Evolutionary conservation across 2,888 invertebrate species (phyloP).

Genomic region (Synergus itoensis): DNA sequence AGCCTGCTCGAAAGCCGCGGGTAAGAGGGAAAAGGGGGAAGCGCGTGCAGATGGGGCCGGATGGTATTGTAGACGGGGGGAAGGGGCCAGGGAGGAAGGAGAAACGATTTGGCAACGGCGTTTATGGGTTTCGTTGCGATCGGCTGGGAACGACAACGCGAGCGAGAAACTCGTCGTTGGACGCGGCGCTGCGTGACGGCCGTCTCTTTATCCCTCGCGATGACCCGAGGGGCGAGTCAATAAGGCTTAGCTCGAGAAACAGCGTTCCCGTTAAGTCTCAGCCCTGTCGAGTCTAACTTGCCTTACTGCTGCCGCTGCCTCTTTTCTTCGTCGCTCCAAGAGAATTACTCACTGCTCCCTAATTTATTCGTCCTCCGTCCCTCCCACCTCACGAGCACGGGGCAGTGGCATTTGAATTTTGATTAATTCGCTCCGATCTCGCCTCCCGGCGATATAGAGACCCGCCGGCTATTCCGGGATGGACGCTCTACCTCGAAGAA

Average conservation of each 20-base stretch:
- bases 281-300: constrained; percentile 35
- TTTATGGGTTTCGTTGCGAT: constrained; percentile 68
- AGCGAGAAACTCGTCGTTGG: constrained; percentile 45
- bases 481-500: not conserved
- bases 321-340: not conserved
- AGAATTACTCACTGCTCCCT: constrained; percentile 28
- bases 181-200: constrained; percentile 45
- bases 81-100: constrained; percentile 5
- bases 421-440: constrained; percentile 37
- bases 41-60: constrained; percentile 46
- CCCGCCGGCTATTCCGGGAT: constrained; percentile 25
- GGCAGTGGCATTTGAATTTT: constrained; percentile 36
- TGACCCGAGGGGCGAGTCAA: constrained; percentile 63
- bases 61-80: constrained; percentile 35
- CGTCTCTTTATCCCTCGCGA: constrained; percentile 58
- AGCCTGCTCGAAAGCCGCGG: constrained; percentile 51
- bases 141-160: constrained; percentile 55
- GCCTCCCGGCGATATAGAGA: constrained; percentile 5
- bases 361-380: constrained; percentile 36
- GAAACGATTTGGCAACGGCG: constrained; percentile 70
- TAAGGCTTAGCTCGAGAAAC: constrained; percentile 59
- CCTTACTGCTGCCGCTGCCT: not conserved
- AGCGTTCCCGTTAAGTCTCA: constrained; percentile 45
- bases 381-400: constrained; percentile 2
- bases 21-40: constrained; percentile 54